Conservation (phyloP, 2,797 vertebrate species). For the Spinus olivaceus region DNA sequence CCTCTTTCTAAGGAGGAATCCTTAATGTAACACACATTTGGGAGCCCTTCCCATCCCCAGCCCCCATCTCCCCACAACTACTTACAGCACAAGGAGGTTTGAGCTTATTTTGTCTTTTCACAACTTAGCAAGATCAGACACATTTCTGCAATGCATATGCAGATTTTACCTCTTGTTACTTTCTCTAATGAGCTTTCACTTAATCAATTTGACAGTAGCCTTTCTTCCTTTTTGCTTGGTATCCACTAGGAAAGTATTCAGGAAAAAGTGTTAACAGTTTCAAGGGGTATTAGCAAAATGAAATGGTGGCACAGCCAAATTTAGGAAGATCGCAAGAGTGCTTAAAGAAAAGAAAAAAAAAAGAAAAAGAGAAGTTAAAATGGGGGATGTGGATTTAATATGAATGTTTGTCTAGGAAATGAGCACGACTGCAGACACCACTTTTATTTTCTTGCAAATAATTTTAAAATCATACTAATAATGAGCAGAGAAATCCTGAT, state of each 20-base stretch:
- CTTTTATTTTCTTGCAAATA: not conserved
- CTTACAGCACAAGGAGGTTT: constrained; percentile 69
- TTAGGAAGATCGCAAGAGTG: constrained; percentile 6
- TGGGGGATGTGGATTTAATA: constrained; percentile 3
- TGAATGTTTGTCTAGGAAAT: constrained; percentile 44
- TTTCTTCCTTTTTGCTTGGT: constrained; percentile 73
- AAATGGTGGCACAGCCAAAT: constrained; percentile 62
- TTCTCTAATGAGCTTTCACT: constrained; percentile 82
- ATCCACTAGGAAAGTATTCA: constrained; percentile 74
- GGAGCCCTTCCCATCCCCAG: constrained; percentile 46
- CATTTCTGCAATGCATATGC: constrained; percentile 81
- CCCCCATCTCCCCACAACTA: constrained; percentile 56
- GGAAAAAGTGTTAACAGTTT: constrained; percentile 74
- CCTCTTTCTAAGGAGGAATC: constrained; percentile 46
- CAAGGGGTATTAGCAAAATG: constrained; percentile 64
- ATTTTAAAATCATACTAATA: not conserved
- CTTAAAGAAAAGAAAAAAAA: not conserved
- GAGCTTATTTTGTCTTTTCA: constrained; percentile 76
- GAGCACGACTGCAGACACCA: not conserved
- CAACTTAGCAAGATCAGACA: constrained; percentile 77
- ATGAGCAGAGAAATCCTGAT: not conserved
- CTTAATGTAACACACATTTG: constrained; percentile 26
- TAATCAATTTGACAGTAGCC: constrained; percentile 81
- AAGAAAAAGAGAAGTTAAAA: constrained; percentile 12
- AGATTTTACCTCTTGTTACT: constrained; percentile 79